Conservation (phyloP, 1,140 invertebrate species). For the Drosophila albomicans region DNA sequence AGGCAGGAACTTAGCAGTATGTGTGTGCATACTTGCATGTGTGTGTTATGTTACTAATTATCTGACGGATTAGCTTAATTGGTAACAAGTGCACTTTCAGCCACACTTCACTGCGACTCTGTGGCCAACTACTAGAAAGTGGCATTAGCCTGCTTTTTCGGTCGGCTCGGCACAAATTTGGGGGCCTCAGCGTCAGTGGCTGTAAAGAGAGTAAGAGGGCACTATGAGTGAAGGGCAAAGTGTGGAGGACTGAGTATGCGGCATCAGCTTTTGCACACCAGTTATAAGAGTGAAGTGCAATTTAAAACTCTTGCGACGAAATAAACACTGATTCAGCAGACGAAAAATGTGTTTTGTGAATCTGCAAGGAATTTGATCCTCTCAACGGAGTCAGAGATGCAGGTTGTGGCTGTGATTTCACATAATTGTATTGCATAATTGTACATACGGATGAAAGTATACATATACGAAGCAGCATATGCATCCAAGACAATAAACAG, state of each 20-base stretch:
- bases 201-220: constrained; percentile 12
- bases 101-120: constrained; percentile 79
- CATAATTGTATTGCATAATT: no score
- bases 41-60: constrained; percentile 83
- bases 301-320: constrained; percentile 75
- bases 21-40: constrained; percentile 36
- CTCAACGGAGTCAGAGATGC: no score
- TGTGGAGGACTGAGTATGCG: constrained; percentile 5
- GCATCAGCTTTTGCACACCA: constrained; percentile 28
- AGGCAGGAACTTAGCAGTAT: constrained; percentile 46
- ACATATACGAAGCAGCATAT: no score
- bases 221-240: not conserved
- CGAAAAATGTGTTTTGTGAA: no score
- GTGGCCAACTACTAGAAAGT: constrained; percentile 78
- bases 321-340: constrained; percentile 42
- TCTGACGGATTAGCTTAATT: constrained; percentile 83
- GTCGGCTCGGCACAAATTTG: constrained; percentile 50
- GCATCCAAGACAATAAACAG: no score
- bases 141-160: constrained; percentile 79
- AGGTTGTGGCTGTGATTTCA: no score
- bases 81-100: constrained; percentile 82
- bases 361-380: no score
- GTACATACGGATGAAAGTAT: no score
- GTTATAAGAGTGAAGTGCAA: constrained; percentile 74
- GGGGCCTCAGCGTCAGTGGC: constrained; percentile 29